phyloP scores from a whole-genome alignment of 1,140 invertebrate genomes.

The Episyrphus balteatus region DNA sequence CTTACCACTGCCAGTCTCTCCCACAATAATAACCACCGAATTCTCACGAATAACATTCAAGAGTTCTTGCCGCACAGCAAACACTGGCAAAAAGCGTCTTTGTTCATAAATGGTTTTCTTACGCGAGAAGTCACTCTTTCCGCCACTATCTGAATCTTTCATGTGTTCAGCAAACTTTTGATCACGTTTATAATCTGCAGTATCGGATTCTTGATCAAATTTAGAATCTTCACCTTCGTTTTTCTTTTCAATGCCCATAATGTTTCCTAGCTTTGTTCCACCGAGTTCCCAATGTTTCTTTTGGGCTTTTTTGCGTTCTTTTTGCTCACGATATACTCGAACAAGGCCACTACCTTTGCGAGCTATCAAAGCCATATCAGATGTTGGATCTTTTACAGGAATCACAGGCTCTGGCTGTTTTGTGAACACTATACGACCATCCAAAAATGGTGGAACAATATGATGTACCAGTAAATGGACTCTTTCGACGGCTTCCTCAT shows the following conservation, averaged over 20 bases:
- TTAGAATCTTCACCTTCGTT: slow-evolving; percentile 62
- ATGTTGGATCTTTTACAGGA: slow-evolving; percentile 82
- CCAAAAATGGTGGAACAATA: slow-evolving; percentile 96
- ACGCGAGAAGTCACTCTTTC: slow-evolving; percentile 80
- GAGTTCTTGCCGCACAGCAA: slow-evolving; percentile 88
- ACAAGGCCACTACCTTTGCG: slow-evolving; percentile 93
- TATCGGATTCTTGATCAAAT: slow-evolving; percentile 46
- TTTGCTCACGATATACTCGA: slow-evolving; percentile 84
- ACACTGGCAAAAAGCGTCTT: slow-evolving; percentile 87
- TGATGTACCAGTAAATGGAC: slow-evolving; percentile 97
- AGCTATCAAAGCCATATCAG: slow-evolving; percentile 93
- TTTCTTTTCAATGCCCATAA: slow-evolving; percentile 86
- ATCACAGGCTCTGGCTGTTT: slow-evolving; percentile 97
- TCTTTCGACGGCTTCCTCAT: slow-evolving; percentile 80
- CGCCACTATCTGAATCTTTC: slow-evolving; percentile 52
- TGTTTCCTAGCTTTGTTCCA: slow-evolving; percentile 92
- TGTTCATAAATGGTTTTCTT: slow-evolving; percentile 82
- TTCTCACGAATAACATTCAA: slow-evolving; percentile 92
- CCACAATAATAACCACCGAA: slow-evolving; percentile 89
- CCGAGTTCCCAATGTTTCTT: slow-evolving; percentile 99
- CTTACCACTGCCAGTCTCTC: slow-evolving; percentile 98
- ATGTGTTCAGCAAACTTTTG: slow-evolving; percentile 98
- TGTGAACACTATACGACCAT: slow-evolving; percentile 97
- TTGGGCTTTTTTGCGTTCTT: slow-evolving; percentile 89
- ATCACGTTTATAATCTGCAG: slow-evolving; percentile 66